Base-by-base conservation (phyloP, 2,888 invertebrate genomes). In the Aphidius colemani region DNA sequence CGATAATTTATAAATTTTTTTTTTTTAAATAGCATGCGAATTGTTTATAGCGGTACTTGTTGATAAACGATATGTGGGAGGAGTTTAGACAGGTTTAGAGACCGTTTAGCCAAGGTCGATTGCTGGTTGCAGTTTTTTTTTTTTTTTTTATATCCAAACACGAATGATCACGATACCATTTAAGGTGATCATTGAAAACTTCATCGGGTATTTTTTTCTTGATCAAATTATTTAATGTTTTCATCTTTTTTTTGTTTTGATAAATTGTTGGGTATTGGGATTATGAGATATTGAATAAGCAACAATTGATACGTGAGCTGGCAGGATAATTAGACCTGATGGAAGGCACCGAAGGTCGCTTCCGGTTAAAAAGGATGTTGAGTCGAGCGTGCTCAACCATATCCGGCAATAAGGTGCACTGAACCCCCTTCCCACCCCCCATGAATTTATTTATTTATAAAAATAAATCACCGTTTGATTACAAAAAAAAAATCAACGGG, bases 351-450 rank as follows among this genome's bases (percentile, higher is more conserved):
- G 72, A 73, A 75, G 75, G 76, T 75, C 71, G 71, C 71, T 77
- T 77, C 77, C 77, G 76, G 65, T 75, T 59, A 66, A 73, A 73
- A 65, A 73, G 76, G 76, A 76, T 74, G 74, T 71, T 68, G 60
- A 72, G 70, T 74, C 46, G 46, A 57, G 71, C 77, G 77, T 78
- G 77, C 75, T 72, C 69, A 65, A 61, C 70, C 70, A 70, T 72
- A 76, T 77, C 76, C 76, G 72, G 71, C 61, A 58, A 43, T 39
- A 46, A 46, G 44, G 43, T 58, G 46, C 46, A 59, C 45, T 44
- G 30, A 49, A 51, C 60, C 51, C 41, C n/a, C 53, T 10, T 5
- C 13, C 18, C 18, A n/a, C 45, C 44, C 10, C 59, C 43, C 57
- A 45, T 8, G 57, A 53, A 41, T 53, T 7, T 40, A 43, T 40